Conservation (phyloP, 2,888 invertebrate species). For the Ophraella communa region DNA sequence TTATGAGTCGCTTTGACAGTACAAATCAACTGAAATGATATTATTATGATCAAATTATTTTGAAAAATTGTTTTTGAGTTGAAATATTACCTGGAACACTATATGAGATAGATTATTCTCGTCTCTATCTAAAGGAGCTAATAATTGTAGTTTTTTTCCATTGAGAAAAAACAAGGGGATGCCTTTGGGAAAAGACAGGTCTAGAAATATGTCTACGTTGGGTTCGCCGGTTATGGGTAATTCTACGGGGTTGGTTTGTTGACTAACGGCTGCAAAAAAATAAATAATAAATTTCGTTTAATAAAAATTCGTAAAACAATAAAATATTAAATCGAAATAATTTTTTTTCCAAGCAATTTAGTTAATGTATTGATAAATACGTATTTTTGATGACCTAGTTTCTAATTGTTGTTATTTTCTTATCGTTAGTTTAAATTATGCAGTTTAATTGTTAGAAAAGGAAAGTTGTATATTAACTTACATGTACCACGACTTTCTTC, state of each 20-base stretch:
- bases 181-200: conserved; percentile 81
- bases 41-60: neutral
- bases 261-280: conserved; percentile 65
- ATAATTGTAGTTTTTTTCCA: conserved; percentile 80
- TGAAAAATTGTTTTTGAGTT: neutral
- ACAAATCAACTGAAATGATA: conserved; percentile 78
- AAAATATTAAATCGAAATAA: neutral
- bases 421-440: conserved; percentile 2
- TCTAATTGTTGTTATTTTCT: conserved; percentile 9
- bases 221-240: conserved; percentile 86
- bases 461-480: conserved; percentile 67
- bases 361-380: neutral
- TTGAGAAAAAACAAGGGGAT: conserved; percentile 80
- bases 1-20: conserved; percentile 80
- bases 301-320: neutral
- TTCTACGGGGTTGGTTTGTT: conserved; percentile 80
- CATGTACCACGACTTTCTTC: conserved; percentile 86
- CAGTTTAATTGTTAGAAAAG: conserved; percentile 14
- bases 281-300: neutral
- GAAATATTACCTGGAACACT: conserved; percentile 79
- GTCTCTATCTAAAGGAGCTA: conserved; percentile 85
- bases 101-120: conserved; percentile 85
- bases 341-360: neutral
- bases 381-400: conserved; percentile 10
- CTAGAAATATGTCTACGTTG: conserved; percentile 76